Evolutionary conservation across 2,888 invertebrate genomes (phyloP).

Genomic region (Drosophila colorata): DNA sequence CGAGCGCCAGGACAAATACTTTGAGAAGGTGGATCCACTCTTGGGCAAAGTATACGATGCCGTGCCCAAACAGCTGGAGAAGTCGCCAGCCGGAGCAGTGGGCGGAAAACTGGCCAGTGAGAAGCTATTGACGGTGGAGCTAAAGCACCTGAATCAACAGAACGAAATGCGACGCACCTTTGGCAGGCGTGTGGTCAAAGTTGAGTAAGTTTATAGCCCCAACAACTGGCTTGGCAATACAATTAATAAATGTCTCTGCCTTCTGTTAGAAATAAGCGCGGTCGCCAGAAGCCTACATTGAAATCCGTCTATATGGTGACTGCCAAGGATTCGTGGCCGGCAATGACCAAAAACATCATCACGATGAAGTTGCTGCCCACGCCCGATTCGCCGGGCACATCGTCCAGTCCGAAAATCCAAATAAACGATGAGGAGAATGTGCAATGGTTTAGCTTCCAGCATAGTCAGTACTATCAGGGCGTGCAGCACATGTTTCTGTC

Average conservation of each 20-base stretch:
- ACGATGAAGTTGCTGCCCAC: constrained; percentile 88
- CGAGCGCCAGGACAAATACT: constrained; percentile 85
- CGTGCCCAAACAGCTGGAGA: constrained; percentile 58
- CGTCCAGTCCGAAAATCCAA: constrained; percentile 41
- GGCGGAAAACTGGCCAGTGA: constrained; percentile 88
- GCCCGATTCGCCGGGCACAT: constrained; percentile 64
- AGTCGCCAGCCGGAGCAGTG: constrained; percentile 50
- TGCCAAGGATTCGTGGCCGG: constrained; percentile 91
- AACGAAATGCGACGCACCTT: constrained; percentile 93
- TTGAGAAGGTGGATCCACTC: constrained; percentile 82
- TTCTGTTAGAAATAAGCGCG: constrained; percentile 86
- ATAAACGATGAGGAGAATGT: constrained; percentile 72
- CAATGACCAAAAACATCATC: constrained; percentile 89
- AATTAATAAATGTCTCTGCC: neutral
- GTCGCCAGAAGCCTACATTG: constrained; percentile 87
- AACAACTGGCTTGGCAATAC: neutral
- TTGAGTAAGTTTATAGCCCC: constrained; percentile 85
- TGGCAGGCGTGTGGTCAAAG: constrained; percentile 91
- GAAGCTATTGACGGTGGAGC: constrained; percentile 88
- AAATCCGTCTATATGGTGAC: constrained; percentile 89
- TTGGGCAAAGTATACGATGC: constrained; percentile 80
- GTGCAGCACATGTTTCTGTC: constrained; percentile 91
- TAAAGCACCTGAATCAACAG: constrained; percentile 91
- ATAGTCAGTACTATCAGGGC: constrained; percentile 90
- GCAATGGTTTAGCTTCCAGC: constrained; percentile 90